A percentile compares a stretch with the other conserved stretches of the same genome.
Evolutionary conservation across 2,888 invertebrate species (phyloP).

Genomic region (Galeopsomyia nigrocyanea): DNA sequence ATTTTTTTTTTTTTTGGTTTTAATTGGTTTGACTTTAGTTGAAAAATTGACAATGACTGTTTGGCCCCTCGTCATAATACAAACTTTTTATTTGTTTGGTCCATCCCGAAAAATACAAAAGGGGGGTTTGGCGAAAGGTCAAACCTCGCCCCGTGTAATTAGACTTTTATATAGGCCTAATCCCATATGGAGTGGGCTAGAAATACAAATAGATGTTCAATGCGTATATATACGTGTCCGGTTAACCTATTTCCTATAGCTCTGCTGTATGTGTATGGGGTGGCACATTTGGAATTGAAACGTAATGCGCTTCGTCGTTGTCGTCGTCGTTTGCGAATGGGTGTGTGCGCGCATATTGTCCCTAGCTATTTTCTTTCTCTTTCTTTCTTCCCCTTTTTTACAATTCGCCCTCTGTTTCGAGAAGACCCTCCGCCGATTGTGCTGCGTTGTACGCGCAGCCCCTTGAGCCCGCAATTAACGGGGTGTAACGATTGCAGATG

Average conservation of each 20-base stretch:
- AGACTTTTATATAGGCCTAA: too few species aligned
- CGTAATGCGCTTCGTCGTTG: slow-evolving; percentile 31
- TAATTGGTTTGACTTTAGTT: too few species aligned
- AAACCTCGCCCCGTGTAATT: too few species aligned
- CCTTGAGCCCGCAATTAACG: slow-evolving; percentile 47
- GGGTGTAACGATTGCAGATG: slow-evolving; percentile 48
- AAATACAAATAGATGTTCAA: too few species aligned
- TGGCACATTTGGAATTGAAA: slow-evolving; percentile 34
- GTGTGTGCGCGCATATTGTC: slow-evolving; percentile 31
- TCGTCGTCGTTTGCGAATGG: slow-evolving; percentile 27
- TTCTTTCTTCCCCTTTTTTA: slow-evolving; percentile 11
- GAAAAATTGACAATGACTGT: too few species aligned
- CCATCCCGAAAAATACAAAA: too few species aligned
- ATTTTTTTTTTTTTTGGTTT: too few species aligned
- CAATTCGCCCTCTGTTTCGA: slow-evolving; percentile 21
- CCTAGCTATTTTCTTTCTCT: slow-evolving; percentile 24
- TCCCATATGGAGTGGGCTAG: too few species aligned
- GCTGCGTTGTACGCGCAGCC: background rate
- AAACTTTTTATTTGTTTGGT: too few species aligned
- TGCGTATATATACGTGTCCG: slow-evolving; percentile 13
- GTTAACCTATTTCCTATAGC: slow-evolving; percentile 36
- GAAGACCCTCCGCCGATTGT: slow-evolving; percentile 37
- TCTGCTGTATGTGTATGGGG: background rate
- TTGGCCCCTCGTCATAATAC: too few species aligned
- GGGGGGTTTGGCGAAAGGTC: too few species aligned